phyloP scores from a whole-genome alignment of 2,888 invertebrate genomes.

The Clostera curtula region DNA sequence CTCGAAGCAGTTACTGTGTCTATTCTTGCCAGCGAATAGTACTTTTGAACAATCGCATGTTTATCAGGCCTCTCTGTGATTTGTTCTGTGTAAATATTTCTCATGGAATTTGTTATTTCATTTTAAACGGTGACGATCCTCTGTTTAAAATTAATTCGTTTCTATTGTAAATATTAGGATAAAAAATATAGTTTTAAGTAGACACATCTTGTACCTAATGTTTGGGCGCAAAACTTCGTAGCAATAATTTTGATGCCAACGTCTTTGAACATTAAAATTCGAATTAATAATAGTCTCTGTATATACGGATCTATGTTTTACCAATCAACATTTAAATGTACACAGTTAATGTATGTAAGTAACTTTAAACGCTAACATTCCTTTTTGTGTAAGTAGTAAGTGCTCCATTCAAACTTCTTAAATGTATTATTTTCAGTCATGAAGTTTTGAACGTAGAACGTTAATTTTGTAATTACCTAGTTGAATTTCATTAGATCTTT shows the following conservation, averaged over 20 bases:
- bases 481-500: slow-evolving; percentile 15
- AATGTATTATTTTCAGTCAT: no score
- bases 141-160: slow-evolving; percentile 57
- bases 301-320: slow-evolving; percentile 56
- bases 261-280: slow-evolving; percentile 52
- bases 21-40: slow-evolving; percentile 50
- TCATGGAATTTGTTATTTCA: slow-evolving; percentile 70
- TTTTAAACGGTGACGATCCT: slow-evolving; percentile 41
- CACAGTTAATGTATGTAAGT: slow-evolving; percentile 49
- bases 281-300: slow-evolving; percentile 52
- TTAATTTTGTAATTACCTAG: slow-evolving; percentile 14
- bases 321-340: slow-evolving; percentile 46
- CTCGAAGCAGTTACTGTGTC: slow-evolving; percentile 15
- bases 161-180: slow-evolving; percentile 66
- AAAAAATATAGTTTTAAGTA: slow-evolving; percentile 56
- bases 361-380: slow-evolving; percentile 71
- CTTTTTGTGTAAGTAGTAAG: slow-evolving; percentile 32
- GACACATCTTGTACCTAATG: slow-evolving; percentile 64
- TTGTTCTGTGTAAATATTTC: slow-evolving; percentile 68
- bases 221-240: slow-evolving; percentile 59
- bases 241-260: slow-evolving; percentile 72
- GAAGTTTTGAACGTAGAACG: no score
- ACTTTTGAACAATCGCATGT: slow-evolving; percentile 32
- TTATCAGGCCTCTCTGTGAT: slow-evolving; percentile 65
- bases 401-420: no score